phyloP scores from a whole-genome alignment of 1,140 invertebrate species.

The Sitobion miscanthi region DNA sequence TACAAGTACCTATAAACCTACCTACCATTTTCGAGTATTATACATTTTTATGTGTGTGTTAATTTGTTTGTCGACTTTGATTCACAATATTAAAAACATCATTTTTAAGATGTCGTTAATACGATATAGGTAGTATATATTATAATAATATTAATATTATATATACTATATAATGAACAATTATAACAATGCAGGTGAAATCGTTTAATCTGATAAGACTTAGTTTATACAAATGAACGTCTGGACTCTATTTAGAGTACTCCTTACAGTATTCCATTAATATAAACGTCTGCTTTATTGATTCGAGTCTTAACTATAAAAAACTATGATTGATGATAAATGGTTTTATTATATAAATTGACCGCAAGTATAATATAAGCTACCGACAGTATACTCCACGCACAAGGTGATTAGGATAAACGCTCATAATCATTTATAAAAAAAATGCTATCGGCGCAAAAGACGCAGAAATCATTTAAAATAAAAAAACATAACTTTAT shows the following conservation, averaged over 20 bases:
- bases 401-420: background rate
- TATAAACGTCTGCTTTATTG: background rate
- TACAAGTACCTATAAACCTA: background rate
- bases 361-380: background rate
- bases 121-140: too few relatives aligned
- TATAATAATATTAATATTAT: too few relatives aligned
- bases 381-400: background rate
- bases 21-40: background rate
- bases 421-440: background rate
- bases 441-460: too few relatives aligned
- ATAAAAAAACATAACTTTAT: background rate
- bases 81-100: background rate
- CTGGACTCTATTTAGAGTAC: background rate
- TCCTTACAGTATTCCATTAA: background rate
- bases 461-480: too few relatives aligned
- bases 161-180: background rate
- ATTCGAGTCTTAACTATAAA: background rate
- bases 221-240: background rate
- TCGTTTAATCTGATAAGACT: background rate
- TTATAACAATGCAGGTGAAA: background rate
- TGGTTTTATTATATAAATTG: background rate
- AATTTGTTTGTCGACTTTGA: background rate
- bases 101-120: background rate
- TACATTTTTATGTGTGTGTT: background rate
- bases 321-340: background rate